Conservation (phyloP, 2,797 vertebrate species). For the Poecile montanus region DNA sequence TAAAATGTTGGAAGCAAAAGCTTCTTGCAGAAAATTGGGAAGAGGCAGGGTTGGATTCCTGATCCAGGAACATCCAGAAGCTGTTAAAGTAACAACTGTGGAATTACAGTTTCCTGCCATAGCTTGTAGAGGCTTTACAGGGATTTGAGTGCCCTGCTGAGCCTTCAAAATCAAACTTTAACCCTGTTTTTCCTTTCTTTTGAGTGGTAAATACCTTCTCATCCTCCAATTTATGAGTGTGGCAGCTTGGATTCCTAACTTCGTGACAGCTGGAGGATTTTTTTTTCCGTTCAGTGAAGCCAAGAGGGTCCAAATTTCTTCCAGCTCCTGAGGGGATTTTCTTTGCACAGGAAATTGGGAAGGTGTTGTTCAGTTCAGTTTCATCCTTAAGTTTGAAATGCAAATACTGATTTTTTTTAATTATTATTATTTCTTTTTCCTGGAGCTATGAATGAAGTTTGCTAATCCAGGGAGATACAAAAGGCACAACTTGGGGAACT, state of each 20-base stretch:
- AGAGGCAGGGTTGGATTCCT: not conserved
- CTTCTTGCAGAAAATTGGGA: not conserved
- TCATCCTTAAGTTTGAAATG: not conserved
- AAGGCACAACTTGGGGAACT: not conserved
- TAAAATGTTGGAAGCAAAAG: not conserved
- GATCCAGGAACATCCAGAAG: not conserved
- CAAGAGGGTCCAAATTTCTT: not conserved
- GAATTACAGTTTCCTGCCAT: not conserved
- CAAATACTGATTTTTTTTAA: not conserved
- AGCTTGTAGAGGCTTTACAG: not conserved
- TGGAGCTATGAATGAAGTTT: not conserved
- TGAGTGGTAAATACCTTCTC: not conserved
- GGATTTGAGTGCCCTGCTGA: not conserved
- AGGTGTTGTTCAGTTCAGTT: not conserved
- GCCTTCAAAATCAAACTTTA: not conserved
- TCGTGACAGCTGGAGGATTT: not conserved
- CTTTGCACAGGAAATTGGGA: not conserved
- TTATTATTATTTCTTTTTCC: not conserved
- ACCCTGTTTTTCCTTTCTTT: not conserved
- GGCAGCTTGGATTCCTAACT: not conserved
- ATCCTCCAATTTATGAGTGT: fast-evolving
- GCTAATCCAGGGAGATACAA: not conserved
- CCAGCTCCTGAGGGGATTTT: not conserved
- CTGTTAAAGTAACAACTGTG: not conserved
- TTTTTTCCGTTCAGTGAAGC: not conserved